Base-by-base conservation (phyloP, 2,797 vertebrate genomes). In the Melanotaenia parkinsoni region DNA sequence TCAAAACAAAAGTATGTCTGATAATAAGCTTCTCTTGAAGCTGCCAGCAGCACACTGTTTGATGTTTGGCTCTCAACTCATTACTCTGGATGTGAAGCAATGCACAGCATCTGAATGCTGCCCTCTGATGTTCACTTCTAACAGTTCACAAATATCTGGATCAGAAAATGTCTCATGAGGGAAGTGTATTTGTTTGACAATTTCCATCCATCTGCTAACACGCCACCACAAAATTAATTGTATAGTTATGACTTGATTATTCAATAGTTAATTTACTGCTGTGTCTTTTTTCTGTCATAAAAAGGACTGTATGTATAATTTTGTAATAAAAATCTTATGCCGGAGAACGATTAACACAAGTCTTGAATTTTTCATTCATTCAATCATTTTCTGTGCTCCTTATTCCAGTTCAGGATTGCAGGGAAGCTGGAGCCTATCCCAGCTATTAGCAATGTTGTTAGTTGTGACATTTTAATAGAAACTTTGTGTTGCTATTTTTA, bases 1-100 rank as follows among this genome's bases (percentile, higher is more conserved):
- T 71, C 74, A 64, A 26, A 56, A 87, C 67, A 86, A 86, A 82
- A 86, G 81, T 67, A 73, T 58, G 63, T 73, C 77, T 83, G 80
- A 83, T 85, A 77, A 84, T 77, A 54, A 83, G 83, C 72, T 82
- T 43, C 43, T 75, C 63, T 14, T 10, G 60, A 50, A 77, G 83
- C 59, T 79, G 81, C 83, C 81, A 90, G 67, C 74, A 74, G 82
- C 79, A 79, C 77, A 80, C 58, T 84, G 80, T 80, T 66, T 81
- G 70, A 80, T 22, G 24, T 77, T 81, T 87, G 86, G 85, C 86
- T 83, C 79, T 74, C 2, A 38, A 77, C 58, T 72, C 70, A 66
- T 30, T 57, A 35, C 37, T 81, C 38, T 60, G 24, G 50, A 72
- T 67, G 76, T 40, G 65, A 61, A 62, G 60, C 4, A 59, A 69